These are phyloP conservation scores for Onychostruthus taczanowskii DNA, from an alignment of 2,113 vertebrate species.

Conservation along the genomic window DNA sequence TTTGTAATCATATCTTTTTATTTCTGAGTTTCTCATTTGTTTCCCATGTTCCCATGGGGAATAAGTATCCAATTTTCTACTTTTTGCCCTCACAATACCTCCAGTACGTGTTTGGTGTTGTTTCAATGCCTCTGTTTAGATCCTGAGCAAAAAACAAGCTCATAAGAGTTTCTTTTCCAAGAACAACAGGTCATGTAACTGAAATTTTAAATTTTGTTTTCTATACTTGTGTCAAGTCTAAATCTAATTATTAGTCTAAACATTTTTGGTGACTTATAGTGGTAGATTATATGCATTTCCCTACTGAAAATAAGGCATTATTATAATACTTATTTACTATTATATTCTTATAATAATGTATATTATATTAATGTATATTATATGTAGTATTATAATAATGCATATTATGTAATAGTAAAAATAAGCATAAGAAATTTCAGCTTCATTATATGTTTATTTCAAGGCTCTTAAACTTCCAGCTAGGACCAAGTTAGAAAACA, in stretches of 20 bases:
- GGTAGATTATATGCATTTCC: background rate
- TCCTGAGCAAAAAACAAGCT: background rate
- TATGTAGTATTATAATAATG: background rate
- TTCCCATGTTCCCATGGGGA: background rate
- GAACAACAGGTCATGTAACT: background rate
- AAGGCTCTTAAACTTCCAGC: background rate
- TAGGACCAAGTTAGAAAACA: background rate
- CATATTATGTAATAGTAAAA: too few relatives aligned
- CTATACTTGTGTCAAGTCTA: background rate
- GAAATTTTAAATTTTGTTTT: background rate
- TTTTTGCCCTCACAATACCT: background rate
- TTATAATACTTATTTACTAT: background rate
- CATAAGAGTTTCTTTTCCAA: background rate
- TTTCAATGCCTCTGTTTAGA: background rate
- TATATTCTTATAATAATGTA: too few relatives aligned
- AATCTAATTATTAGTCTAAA: background rate
- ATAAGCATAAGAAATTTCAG: accelerated
- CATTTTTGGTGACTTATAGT: background rate
- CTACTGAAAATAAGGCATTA: background rate
- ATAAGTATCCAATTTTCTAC: background rate
- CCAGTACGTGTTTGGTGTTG: background rate
- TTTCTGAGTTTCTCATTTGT: background rate
- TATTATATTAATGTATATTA: background rate
- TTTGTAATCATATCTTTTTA: background rate
- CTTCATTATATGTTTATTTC: background rate